These are phyloP conservation scores for Pelmatolapia mariae DNA, from an alignment of 2,113 vertebrate genomes.

Conservation along the genomic window DNA sequence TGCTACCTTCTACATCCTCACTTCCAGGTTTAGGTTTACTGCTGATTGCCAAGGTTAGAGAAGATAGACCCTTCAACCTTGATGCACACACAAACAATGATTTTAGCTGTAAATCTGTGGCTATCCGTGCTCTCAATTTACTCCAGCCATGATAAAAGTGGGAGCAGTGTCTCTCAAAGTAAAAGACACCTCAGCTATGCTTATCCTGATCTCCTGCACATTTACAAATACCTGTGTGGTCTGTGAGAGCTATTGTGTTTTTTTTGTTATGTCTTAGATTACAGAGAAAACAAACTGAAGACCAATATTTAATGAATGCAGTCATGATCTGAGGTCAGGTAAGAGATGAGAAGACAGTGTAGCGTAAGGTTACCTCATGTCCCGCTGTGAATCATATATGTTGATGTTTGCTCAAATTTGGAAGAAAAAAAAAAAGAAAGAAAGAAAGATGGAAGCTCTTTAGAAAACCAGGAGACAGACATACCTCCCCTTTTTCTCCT, in stretches of 20 bases:
- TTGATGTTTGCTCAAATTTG: conserved; percentile 26
- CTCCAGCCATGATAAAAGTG: neutral
- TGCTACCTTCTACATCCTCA: conserved; percentile 15
- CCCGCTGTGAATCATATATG: neutral
- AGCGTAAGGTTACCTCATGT: conserved; percentile 15
- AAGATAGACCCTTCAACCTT: conserved; percentile 29
- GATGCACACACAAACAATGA: conserved; percentile 23
- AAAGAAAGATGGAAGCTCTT: neutral
- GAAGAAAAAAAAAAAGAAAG: neutral
- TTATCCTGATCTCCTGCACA: neutral
- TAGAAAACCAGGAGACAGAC: conserved; percentile 22
- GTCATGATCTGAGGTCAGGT: neutral
- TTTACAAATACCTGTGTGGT: neutral
- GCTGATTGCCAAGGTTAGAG: conserved; percentile 18
- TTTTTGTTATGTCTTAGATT: neutral
- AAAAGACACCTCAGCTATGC: neutral
- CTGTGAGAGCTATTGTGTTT: rapidly evolving
- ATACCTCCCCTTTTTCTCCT: neutral
- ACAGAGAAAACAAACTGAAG: neutral
- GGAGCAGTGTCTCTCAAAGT: neutral
- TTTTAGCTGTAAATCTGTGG: conserved; percentile 20
- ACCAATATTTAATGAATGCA: neutral
- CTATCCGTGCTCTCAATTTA: neutral
- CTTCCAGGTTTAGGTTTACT: conserved; percentile 25
- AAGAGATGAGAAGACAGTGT: neutral